phyloP scores from a whole-genome alignment of 2,113 vertebrate species.

The Vidua chalybeata region DNA sequence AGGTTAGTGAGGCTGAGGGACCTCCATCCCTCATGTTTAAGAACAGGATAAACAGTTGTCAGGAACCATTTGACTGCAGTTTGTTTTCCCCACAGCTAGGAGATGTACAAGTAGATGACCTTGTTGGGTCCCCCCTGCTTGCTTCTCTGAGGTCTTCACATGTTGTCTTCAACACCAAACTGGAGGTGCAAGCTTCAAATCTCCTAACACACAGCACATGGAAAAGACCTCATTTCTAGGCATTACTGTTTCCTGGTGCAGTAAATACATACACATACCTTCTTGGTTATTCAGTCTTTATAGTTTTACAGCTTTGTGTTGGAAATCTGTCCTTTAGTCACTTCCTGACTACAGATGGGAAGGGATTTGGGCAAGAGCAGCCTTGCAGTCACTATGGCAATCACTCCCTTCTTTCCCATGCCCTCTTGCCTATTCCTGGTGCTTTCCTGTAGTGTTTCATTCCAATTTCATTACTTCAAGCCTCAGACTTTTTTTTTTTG shows the following conservation, averaged over 20 bases:
- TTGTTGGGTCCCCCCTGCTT: not conserved
- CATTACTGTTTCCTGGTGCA: not conserved
- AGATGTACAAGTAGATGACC: not conserved
- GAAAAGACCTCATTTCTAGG: not conserved
- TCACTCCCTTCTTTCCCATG: not conserved
- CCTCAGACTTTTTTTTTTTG: not conserved
- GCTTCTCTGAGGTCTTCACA: not conserved
- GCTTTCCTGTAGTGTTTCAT: not conserved
- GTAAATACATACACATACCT: not conserved
- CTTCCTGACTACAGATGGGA: not conserved
- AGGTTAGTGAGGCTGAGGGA: not conserved
- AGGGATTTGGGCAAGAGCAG: not conserved
- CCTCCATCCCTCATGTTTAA: not conserved
- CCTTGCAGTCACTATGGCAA: fast-evolving
- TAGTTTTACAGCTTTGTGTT: not conserved
- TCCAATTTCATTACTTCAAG: not conserved
- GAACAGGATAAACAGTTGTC: not conserved
- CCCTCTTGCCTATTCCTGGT: not conserved
- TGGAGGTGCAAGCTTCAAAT: not conserved
- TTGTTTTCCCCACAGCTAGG: not conserved
- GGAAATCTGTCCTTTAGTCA: not conserved
- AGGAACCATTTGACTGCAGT: not conserved
- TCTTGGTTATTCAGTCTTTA: not conserved
- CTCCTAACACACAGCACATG: fast-evolving
- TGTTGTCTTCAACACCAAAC: not conserved